Percentiles rank a stretch among this genome's conserved stretches.
These are phyloP conservation scores for Palloptera scutellata DNA, from an alignment of 2,888 invertebrate species.

Conservation along the genomic window DNA sequence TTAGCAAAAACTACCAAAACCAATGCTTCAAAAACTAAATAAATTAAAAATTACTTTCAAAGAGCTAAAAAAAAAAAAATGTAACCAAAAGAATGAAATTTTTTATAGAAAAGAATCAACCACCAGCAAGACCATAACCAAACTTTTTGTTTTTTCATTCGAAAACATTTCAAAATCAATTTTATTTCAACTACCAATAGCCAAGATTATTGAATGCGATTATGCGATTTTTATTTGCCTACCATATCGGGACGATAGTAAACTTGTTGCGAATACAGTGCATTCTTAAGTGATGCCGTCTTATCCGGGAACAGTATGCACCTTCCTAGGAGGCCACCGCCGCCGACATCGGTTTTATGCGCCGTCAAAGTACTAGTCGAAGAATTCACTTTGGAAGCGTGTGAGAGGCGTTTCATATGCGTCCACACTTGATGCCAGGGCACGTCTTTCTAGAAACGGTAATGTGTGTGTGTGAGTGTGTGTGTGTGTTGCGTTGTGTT, in stretches of 20 bases:
- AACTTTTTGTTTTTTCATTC: not conserved
- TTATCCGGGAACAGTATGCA: slow-evolving; percentile 53
- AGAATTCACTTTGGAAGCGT: slow-evolving; percentile 61
- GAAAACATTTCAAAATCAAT: not conserved
- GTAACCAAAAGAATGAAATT: too few relatives aligned
- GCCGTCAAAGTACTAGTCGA: slow-evolving; percentile 58
- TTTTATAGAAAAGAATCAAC: too few relatives aligned
- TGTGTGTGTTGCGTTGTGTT: not conserved
- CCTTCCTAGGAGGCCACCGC: slow-evolving; percentile 45
- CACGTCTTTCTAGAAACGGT: slow-evolving; percentile 42
- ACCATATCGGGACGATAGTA: slow-evolving; percentile 59
- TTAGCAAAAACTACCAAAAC: not conserved
- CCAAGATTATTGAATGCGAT: slow-evolving; percentile 9
- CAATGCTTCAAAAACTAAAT: not conserved
- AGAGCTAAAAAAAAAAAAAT: too few relatives aligned
- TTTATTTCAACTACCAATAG: slow-evolving; percentile 12
- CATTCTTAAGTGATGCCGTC: slow-evolving; percentile 55
- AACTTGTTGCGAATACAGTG: slow-evolving; percentile 54
- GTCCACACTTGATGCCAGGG: slow-evolving; percentile 63
- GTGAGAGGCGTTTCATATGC: slow-evolving; percentile 62
- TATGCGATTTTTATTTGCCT: slow-evolving; percentile 40
- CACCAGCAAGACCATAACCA: not conserved
- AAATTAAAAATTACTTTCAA: not conserved
- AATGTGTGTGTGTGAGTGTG: not conserved
- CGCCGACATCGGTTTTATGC: slow-evolving; percentile 55